These are phyloP conservation scores for Strongylocentrotus purpuratus DNA, from an alignment of 35 echinoderm and acorn worm genomes.

Conservation along the genomic window DNA sequence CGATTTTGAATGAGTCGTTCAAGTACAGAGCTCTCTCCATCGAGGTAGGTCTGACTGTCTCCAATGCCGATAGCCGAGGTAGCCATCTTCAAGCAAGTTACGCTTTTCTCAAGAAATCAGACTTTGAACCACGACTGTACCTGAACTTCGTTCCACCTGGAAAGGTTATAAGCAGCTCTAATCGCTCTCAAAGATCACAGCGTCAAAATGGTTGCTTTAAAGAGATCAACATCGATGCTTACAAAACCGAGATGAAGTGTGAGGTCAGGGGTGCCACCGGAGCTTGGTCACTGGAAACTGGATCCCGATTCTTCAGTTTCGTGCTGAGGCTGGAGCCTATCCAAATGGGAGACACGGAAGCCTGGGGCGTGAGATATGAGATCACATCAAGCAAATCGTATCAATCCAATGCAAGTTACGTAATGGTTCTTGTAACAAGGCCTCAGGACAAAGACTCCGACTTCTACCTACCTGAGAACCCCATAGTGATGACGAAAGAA, in stretches of 20 bases:
- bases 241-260: background rate
- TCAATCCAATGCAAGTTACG: background rate
- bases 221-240: background rate
- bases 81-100: background rate
- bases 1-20: background rate
- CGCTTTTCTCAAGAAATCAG: background rate
- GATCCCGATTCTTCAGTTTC: background rate
- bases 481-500: background rate
- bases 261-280: background rate
- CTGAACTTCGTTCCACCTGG: background rate
- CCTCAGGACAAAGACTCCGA: too few relatives aligned
- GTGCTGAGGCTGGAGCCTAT: too few relatives aligned
- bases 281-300: background rate
- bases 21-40: slow-evolving; percentile 2
- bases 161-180: background rate
- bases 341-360: background rate
- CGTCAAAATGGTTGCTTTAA: too few relatives aligned
- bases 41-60: background rate
- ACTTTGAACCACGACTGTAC: background rate
- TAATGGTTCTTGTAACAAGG: background rate
- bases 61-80: background rate
- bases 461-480: slow-evolving; percentile 42
- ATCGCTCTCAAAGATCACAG: background rate
- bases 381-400: background rate
- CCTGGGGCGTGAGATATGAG: background rate